A percentile compares a stretch with the other conserved stretches of the same genome.
Conservation (phyloP, 2,797 vertebrate genomes). For the Scomberomorus guttatus region DNA sequence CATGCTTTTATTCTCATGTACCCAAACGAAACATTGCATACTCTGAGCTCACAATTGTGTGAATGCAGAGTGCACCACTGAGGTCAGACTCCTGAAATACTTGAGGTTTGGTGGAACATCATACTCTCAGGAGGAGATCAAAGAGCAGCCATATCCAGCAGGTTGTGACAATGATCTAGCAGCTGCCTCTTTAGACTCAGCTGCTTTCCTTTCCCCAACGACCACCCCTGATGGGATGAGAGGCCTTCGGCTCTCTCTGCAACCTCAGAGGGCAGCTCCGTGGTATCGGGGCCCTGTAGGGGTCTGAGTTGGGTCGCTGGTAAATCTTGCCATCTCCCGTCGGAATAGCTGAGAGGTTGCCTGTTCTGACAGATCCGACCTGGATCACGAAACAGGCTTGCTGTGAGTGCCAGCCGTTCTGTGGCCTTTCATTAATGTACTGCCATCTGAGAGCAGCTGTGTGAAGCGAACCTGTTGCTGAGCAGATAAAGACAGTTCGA, state of each 20-base stretch:
- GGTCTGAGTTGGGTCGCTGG: conserved; percentile 33
- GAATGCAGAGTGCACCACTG: conserved; percentile 3
- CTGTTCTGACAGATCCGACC: conserved; percentile 47
- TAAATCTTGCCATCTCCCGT: conserved; percentile 56
- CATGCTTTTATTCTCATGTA: conserved; percentile 37
- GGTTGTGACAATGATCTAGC: conserved; percentile 53
- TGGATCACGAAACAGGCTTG: conserved; percentile 56
- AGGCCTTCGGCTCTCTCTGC: conserved; percentile 35
- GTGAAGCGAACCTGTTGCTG: conserved; percentile 78
- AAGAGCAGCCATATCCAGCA: conserved; percentile 34
- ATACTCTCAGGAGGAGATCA: conserved; percentile 28
- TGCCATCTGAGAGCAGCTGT: conserved; percentile 80
- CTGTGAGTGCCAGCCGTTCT: conserved; percentile 59
- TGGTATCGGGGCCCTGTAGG: conserved; percentile 9
- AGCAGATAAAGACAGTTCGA: conserved; percentile 78
- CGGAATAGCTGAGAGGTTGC: conserved; percentile 63
- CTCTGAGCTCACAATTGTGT: conserved; percentile 30
- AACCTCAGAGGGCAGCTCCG: conserved; percentile 29
- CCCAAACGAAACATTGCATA: conserved; percentile 14
- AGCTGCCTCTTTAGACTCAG: conserved; percentile 66
- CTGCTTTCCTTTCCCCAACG: conserved; percentile 30
- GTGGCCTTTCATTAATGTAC: conserved; percentile 65
- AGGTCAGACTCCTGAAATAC: conserved; percentile 49
- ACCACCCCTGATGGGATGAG: conserved; percentile 22
- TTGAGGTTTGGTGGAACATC: conserved; percentile 44